Evolutionary conservation across 64 coral and sea anemone species (phyloP), one percentile per base, ranked within the genome.

Genomic region (Porites australiensis): DNA sequence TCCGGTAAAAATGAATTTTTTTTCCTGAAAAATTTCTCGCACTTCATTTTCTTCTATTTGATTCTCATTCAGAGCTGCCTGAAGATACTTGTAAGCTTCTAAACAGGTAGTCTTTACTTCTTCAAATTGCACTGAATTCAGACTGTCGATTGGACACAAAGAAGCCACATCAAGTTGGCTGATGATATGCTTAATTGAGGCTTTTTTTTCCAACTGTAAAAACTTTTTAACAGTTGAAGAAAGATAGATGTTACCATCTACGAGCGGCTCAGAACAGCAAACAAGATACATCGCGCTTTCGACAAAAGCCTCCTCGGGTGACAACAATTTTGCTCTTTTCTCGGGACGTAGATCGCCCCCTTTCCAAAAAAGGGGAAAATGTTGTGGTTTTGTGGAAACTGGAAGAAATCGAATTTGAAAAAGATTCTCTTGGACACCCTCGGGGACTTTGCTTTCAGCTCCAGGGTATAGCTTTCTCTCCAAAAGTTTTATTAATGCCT

Each of bases 351-450:
- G n/a, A 60, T 92, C 88, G 69, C 92, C 57, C 5, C 76, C 83
- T 78, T 89, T 92, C 96, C 96, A 98, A 19, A 58, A 67, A 16
- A 92, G 72, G 6, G 96, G 96, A 22, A 89, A 94, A 15, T 54
- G 10, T 44, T 54, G 4, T 46, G 89, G 96, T 49, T 92, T 98
- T 14, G 49, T 65, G 16, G 92, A 64, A n/a, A 92, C 66, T 7
- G 96, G 96, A 5, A 98, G 84, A 88, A 98, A 92, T 37, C 58
- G 43, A 6, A 82, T 65, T 81, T 82, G n/a, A 44, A 68, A 70
- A 66, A 98, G 19, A 19, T 65, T 23, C 63, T 22, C n/a, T 23
- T 46, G 44, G 19, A 27, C 46, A 58, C 6, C 75, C 8, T 52
- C n/a, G 15, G 5, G 5, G 48, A 23, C 15, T 53, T 10, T 79